Base-by-base conservation (phyloP, 1,140 invertebrate species). In the Venturia canescens region DNA sequence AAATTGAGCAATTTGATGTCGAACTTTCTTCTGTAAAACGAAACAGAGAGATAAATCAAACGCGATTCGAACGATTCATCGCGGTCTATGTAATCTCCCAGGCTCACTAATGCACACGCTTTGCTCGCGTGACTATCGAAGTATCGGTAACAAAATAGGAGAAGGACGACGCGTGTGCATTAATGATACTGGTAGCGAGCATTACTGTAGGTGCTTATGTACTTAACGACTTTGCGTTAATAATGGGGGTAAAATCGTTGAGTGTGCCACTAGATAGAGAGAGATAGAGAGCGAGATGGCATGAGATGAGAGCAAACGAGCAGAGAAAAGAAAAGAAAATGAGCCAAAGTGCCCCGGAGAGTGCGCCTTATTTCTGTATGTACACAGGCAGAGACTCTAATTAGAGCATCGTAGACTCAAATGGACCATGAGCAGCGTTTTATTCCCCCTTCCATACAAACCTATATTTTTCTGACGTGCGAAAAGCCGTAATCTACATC, bases 371-470 rank as follows among this genome's bases (percentile, higher is more conserved):
- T 15, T 69, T 16, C 15, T 31, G 7, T 34, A 69, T 15, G 23
- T 34, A 76, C 76, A 82, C 26, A 71, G 83, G 83, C 15, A 15
- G 18, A 74, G 71, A 44, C 53, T 86, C 84, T 85, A 86, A 85
- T 83, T 85, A 81, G 76, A 70, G 78, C 75, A 85, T 85, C 75
- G 80, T 84, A 80, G 83, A 44, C 81, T 80, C 77, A 82, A 85
- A 83, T 85, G 57, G 79, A 38, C 66, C 79, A 74, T 74, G 72
- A 85, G 78, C 50, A 50, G 79, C 74, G 44, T 77, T 44, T 13
- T 63, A 11, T 71, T 72, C 53, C 79, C 53, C 34, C 34, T 34
- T 50, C 53, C n/a, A n/a, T 26, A 23, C 48, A 50, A 63, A 50
- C 38, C 21, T 76, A n/a, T 76, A 3, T 21, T 11, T 63, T 69